Conservation (phyloP, 2,797 vertebrate genomes). For the Sebastes kiyomatsui region DNA sequence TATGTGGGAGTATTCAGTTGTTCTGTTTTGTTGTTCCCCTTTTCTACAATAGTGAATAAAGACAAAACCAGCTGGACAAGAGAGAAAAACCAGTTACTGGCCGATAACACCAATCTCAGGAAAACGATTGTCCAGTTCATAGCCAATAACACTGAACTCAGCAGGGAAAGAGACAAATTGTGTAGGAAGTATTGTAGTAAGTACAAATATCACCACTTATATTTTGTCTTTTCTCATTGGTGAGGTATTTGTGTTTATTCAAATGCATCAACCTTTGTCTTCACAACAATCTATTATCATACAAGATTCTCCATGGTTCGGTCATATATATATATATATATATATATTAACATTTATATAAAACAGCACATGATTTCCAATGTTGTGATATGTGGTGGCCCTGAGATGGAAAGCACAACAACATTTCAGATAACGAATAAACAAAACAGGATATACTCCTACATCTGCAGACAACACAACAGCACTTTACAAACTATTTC, state of each 20-base stretch:
- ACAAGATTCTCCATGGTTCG: neutral
- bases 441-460: neutral
- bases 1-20: neutral
- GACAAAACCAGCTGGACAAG: neutral
- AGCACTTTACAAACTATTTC: neutral
- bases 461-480: neutral
- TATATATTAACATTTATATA: too few relatives aligned
- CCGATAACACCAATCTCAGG: neutral
- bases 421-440: neutral
- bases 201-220: neutral
- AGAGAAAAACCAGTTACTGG: neutral
- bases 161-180: fast-evolving
- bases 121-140: too few relatives aligned
- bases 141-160: neutral
- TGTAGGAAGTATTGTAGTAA: neutral
- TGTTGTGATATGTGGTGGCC: neutral
- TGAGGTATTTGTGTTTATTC: neutral
- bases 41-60: conserved; percentile 15
- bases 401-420: neutral
- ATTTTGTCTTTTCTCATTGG: neutral
- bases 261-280: neutral
- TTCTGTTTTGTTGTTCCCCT: neutral
- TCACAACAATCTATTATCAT: neutral
- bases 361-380: neutral
- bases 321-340: too few relatives aligned